A percentile compares a stretch with the other conserved stretches of the same genome.
These are phyloP conservation scores for Morelia viridis DNA, from an alignment of 2,797 vertebrate genomes.

Conservation along the genomic window DNA sequence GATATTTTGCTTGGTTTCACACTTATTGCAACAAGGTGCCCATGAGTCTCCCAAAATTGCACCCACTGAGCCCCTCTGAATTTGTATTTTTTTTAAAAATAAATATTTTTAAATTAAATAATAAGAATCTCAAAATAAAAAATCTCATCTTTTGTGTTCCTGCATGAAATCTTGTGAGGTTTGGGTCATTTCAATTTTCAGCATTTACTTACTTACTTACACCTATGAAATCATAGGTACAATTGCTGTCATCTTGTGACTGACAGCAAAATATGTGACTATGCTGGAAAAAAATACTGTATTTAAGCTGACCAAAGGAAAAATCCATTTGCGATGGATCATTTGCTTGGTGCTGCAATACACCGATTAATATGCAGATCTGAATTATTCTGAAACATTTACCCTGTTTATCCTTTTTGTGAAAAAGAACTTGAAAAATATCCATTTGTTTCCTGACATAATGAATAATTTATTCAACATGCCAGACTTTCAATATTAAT, in stretches of 20 bases:
- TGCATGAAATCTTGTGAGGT: background rate
- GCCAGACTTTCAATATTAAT: slow-evolving; percentile 40
- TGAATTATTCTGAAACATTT: background rate
- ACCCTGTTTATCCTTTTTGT: background rate
- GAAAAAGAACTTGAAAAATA: background rate
- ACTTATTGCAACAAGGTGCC: background rate
- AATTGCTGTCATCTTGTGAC: background rate
- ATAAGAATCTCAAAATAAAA: background rate
- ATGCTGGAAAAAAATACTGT: too few species aligned
- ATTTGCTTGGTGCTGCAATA: background rate
- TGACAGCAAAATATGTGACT: background rate
- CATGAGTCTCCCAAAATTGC: background rate
- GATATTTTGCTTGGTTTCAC: background rate
- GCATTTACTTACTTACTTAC: background rate
- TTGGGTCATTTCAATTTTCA: background rate
- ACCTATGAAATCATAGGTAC: background rate
- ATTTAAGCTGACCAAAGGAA: background rate
- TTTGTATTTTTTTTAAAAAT: background rate
- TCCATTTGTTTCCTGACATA: background rate
- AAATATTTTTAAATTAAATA: background rate
- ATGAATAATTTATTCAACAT: slow-evolving; percentile 6
- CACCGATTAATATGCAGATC: background rate
- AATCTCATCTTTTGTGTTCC: background rate
- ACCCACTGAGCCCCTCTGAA: background rate
- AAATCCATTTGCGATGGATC: background rate